Evolutionary conservation across 2,797 vertebrate species (phyloP).

Genomic region (Buphagus erythrorhynchus): DNA sequence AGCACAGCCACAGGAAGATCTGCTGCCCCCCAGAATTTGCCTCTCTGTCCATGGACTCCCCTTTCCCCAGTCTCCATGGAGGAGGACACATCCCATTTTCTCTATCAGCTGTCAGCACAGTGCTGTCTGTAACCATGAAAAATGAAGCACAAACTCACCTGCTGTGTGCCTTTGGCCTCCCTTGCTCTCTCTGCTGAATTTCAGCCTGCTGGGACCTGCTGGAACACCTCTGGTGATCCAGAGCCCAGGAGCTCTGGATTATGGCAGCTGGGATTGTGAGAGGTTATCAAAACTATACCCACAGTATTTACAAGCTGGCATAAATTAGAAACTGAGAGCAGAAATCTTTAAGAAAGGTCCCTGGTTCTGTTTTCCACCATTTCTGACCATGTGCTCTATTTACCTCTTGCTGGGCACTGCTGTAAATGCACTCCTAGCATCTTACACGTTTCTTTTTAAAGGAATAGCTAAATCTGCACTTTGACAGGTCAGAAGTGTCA

Average conservation of each 20-base stretch:
- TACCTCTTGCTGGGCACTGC: neutral
- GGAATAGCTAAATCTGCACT: neutral
- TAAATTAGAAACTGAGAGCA: neutral
- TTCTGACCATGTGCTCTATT: fast-evolving
- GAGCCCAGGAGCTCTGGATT: neutral
- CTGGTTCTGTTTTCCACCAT: neutral
- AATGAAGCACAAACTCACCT: neutral
- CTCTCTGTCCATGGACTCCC: neutral
- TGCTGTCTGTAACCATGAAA: neutral
- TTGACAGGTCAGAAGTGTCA: neutral
- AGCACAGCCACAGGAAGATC: neutral
- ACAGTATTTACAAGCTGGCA: neutral
- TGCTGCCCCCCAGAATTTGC: neutral
- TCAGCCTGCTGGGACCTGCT: neutral
- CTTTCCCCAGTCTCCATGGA: neutral
- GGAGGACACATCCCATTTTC: neutral
- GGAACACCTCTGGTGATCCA: neutral
- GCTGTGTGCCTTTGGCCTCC: neutral
- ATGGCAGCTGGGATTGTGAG: neutral
- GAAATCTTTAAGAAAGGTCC: neutral
- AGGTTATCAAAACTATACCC: neutral
- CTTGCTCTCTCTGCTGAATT: neutral
- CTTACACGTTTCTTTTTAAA: neutral
- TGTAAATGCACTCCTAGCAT: neutral
- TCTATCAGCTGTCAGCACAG: neutral